phyloP scores from a whole-genome alignment of 2,797 vertebrate genomes.

The Phoxinus dragarum region DNA sequence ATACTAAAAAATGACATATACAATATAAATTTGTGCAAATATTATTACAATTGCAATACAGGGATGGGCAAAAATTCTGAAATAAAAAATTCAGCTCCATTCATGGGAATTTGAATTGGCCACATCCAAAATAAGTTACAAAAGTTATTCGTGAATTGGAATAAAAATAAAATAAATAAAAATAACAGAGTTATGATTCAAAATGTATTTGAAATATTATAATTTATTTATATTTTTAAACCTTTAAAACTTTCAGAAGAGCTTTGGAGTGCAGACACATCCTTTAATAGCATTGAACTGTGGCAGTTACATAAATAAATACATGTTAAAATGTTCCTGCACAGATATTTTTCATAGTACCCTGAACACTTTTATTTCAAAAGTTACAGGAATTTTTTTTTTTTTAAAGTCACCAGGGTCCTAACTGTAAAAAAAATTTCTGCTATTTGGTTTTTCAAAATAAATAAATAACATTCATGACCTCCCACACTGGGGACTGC shows the following conservation, averaged over 20 bases:
- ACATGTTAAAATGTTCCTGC: background rate
- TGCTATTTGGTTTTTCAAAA: background rate
- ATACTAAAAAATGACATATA: background rate
- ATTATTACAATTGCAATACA: background rate
- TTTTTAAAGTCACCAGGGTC: background rate
- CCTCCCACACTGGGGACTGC: background rate
- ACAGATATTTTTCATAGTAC: background rate
- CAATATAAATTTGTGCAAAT: background rate
- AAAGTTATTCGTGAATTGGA: background rate
- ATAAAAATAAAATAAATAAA: too few relatives aligned
- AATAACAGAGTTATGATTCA: background rate
- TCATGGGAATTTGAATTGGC: background rate
- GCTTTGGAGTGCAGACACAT: background rate
- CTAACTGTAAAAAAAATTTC: background rate
- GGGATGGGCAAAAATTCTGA: background rate
- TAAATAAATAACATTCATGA: background rate
- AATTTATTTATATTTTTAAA: background rate
- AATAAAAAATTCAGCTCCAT: background rate
- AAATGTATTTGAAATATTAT: background rate
- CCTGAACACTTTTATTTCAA: background rate
- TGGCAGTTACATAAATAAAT: background rate
- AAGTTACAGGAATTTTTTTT: background rate
- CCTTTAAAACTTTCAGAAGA: background rate
- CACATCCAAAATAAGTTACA: background rate
- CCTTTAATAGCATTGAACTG: background rate